phyloP scores from a whole-genome alignment of 1,140 invertebrate species.

The Drosophila neocordata region DNA sequence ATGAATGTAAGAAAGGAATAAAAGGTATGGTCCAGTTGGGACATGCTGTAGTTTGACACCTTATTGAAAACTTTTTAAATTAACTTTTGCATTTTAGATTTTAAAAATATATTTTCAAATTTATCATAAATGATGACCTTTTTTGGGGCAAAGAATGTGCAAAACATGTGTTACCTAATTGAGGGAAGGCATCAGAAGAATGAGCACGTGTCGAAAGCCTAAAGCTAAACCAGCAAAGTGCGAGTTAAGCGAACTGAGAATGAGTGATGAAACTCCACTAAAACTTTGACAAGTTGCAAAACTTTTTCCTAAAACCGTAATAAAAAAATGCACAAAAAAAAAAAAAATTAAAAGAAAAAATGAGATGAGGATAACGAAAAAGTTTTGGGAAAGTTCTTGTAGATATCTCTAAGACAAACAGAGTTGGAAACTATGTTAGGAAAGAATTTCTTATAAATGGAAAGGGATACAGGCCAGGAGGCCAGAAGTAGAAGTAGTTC shows the following conservation, averaged over 20 bases:
- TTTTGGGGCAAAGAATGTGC: slow-evolving; percentile 1
- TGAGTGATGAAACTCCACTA: slow-evolving; percentile 61
- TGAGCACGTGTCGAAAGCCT: slow-evolving; percentile 45
- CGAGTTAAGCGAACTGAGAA: slow-evolving; percentile 14
- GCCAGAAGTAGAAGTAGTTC: neutral
- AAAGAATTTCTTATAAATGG: slow-evolving; percentile 16
- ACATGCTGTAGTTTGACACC: slow-evolving; percentile 24
- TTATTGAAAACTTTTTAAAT: slow-evolving; percentile 56
- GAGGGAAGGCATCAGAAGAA: neutral
- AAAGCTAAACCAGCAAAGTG: slow-evolving; percentile 38
- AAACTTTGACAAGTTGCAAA: slow-evolving; percentile 50
- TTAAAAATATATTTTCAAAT: slow-evolving; percentile 12
- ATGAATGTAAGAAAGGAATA: neutral
- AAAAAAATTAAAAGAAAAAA: slow-evolving; percentile 6
- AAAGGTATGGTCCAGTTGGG: slow-evolving; percentile 14
- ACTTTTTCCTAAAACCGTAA: slow-evolving; percentile 26
- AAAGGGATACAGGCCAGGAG: neutral
- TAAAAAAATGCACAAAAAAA: neutral
- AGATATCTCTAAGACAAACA: slow-evolving; percentile 39
- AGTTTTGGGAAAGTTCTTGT: slow-evolving; percentile 15
- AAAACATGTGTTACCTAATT: slow-evolving; percentile 46
- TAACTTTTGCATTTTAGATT: slow-evolving; percentile 46
- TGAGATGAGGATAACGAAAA: slow-evolving; percentile 8
- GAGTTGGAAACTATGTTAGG: slow-evolving; percentile 46
- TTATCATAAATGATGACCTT: slow-evolving; percentile 13